Percentiles rank a stretch among this genome's conserved stretches.
Evolutionary conservation across 2,888 invertebrate species (phyloP).

Genomic region (Palloptera scutellata): DNA sequence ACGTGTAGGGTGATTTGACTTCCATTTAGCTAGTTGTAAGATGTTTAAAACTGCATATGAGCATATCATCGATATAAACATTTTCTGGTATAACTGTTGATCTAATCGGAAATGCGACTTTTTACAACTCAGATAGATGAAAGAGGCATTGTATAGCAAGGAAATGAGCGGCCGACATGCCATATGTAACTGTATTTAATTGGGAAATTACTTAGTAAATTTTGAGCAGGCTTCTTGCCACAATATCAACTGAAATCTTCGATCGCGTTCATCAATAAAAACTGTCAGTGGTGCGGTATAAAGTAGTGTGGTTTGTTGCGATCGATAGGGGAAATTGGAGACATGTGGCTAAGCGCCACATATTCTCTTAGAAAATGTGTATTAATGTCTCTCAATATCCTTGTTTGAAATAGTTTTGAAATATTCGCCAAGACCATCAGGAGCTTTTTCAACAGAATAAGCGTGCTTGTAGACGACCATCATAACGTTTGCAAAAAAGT

Average conservation of each 20-base stretch:
- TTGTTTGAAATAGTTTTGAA: slow-evolving; percentile 15
- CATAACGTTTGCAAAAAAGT: too few relatives aligned
- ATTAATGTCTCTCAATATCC: slow-evolving; percentile 24
- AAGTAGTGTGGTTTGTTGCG: slow-evolving; percentile 16
- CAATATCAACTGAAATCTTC: slow-evolving; percentile 10
- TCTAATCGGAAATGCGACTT: not conserved
- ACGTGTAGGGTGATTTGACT: slow-evolving; percentile 11
- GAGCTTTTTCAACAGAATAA: slow-evolving; percentile 29
- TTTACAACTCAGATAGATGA: slow-evolving; percentile 24
- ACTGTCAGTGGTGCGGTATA: slow-evolving; percentile 30
- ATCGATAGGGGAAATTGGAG: not conserved
- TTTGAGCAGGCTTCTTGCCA: slow-evolving; percentile 1
- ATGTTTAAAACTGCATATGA: slow-evolving; percentile 19
- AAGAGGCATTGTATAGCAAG: too few relatives aligned
- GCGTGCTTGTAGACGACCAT: too few relatives aligned
- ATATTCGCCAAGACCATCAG: slow-evolving; percentile 22
- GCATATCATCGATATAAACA: slow-evolving; percentile 19
- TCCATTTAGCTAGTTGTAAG: slow-evolving; percentile 23
- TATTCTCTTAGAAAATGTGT: slow-evolving; percentile 23
- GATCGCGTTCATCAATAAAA: slow-evolving; percentile 21
- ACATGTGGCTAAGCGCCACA: slow-evolving; percentile 22
- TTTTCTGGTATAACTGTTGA: slow-evolving; percentile 1
- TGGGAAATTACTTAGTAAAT: slow-evolving; percentile 7
- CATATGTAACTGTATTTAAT: slow-evolving; percentile 27
- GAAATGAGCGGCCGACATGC: too few relatives aligned